These are phyloP conservation scores for Lithophane socia DNA, from an alignment of 2,888 invertebrate species.

Conservation along the genomic window DNA sequence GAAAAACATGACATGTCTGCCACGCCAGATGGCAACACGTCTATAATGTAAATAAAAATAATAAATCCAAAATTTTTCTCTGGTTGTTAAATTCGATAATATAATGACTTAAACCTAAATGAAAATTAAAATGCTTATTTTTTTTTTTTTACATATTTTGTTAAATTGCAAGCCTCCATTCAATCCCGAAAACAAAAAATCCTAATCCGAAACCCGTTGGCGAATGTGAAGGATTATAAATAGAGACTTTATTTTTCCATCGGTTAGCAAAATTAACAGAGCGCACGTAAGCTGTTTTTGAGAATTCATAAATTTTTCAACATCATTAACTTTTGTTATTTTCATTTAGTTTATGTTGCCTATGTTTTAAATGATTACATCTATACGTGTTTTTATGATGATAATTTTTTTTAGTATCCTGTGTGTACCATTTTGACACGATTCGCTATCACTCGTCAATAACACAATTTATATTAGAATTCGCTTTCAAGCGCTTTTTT, in stretches of 20 bases:
- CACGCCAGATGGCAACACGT: background rate
- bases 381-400: background rate
- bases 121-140: background rate
- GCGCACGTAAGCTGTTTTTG: constrained; percentile 19
- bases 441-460: too few relatives aligned
- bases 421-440: background rate
- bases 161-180: constrained; percentile 11
- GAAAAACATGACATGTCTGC: too few relatives aligned
- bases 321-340: constrained; percentile 6
- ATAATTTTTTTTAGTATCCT: too few relatives aligned
- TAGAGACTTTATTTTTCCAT: constrained; percentile 26
- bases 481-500: too few relatives aligned
- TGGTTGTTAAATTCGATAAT: background rate
- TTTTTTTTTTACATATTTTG: constrained; percentile 6
- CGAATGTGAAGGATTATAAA: constrained; percentile 27
- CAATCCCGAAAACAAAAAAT: constrained; percentile 31
- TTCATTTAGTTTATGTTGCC: background rate
- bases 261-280: constrained; percentile 16
- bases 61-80: too few relatives aligned
- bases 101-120: background rate
- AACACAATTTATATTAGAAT: too few relatives aligned
- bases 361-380: background rate
- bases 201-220: constrained; percentile 5
- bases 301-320: constrained; percentile 17
- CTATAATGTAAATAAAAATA: too few relatives aligned